A percentile compares a stretch with the other conserved stretches of the same genome.
phyloP scores from a whole-genome alignment of 2,797 vertebrate genomes.

The Hylomyscus alleni region DNA sequence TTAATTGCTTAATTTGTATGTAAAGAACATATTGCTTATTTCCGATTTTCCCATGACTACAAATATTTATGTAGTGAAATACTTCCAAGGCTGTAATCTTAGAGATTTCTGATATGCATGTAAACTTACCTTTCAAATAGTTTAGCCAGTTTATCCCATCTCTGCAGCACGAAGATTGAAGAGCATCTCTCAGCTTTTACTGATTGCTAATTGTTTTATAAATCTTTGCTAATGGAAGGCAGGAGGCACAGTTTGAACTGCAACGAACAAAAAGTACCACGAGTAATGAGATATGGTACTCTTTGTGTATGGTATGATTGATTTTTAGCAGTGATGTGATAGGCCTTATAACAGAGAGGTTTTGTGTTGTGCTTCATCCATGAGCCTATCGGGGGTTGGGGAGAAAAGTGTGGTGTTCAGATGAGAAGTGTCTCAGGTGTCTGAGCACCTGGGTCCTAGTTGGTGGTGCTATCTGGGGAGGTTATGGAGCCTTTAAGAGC shows the following conservation, averaged over 20 bases:
- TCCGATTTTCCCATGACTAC: slow-evolving; percentile 52
- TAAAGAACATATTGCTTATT: slow-evolving; percentile 30
- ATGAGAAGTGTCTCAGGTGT: neutral
- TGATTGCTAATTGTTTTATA: neutral
- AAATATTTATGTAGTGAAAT: slow-evolving; percentile 48
- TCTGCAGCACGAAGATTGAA: neutral
- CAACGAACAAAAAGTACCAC: neutral
- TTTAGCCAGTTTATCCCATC: neutral
- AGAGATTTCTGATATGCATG: slow-evolving; percentile 4
- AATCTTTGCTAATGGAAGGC: neutral
- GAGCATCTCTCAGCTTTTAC: neutral
- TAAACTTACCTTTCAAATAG: slow-evolving; percentile 53
- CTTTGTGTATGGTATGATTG: neutral
- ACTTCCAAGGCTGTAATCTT: slow-evolving; percentile 22
- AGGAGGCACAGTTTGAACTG: neutral
- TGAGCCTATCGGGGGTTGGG: neutral
- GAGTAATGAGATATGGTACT: neutral
- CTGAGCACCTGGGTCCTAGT: no score
- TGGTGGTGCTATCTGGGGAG: neutral
- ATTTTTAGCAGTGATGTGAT: slow-evolving; percentile 2
- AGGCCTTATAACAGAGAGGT: neutral
- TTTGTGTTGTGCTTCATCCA: neutral
- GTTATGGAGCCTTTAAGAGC: neutral
- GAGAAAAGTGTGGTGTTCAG: neutral
- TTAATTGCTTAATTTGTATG: slow-evolving; percentile 32